These are phyloP conservation scores for Pseudomugil gertrudae DNA, from an alignment of 2,797 vertebrate genomes.

Conservation along the genomic window DNA sequence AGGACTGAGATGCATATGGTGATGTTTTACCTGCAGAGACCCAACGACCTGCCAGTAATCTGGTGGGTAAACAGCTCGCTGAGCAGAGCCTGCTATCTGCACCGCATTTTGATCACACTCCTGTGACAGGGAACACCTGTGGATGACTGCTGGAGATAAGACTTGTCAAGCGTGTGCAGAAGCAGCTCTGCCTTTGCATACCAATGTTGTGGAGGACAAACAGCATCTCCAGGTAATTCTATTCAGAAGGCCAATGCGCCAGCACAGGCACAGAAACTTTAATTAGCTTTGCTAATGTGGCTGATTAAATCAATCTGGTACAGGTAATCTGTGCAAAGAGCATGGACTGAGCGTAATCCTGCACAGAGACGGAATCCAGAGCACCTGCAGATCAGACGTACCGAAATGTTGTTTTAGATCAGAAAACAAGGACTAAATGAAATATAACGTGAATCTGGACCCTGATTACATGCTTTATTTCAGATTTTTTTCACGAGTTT, in stretches of 20 bases:
- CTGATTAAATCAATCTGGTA: slow-evolving; percentile 66
- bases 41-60: slow-evolving; percentile 56
- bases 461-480: neutral
- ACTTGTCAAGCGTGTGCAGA: slow-evolving; percentile 51
- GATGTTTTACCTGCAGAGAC: slow-evolving; percentile 24
- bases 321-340: slow-evolving; percentile 49
- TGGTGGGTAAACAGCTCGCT: slow-evolving; percentile 63
- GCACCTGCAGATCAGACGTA: slow-evolving; percentile 1
- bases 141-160: slow-evolving; percentile 69
- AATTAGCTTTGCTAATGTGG: slow-evolving; percentile 76
- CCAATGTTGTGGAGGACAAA: slow-evolving; percentile 44
- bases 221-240: slow-evolving; percentile 50
- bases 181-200: slow-evolving; percentile 54
- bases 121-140: slow-evolving; percentile 76
- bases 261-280: slow-evolving; percentile 41
- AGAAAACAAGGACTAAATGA: neutral
- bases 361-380: slow-evolving; percentile 5
- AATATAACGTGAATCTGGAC: neutral
- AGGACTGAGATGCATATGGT: slow-evolving; percentile 24
- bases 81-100: slow-evolving; percentile 29
- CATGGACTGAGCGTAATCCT: slow-evolving; percentile 8
- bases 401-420: slow-evolving; percentile 23
- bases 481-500: neutral
- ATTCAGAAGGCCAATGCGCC: slow-evolving; percentile 25
- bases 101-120: slow-evolving; percentile 69